Evolutionary conservation across 2,797 vertebrate species (phyloP).

Genomic region (Acanthurus leucopareius): DNA sequence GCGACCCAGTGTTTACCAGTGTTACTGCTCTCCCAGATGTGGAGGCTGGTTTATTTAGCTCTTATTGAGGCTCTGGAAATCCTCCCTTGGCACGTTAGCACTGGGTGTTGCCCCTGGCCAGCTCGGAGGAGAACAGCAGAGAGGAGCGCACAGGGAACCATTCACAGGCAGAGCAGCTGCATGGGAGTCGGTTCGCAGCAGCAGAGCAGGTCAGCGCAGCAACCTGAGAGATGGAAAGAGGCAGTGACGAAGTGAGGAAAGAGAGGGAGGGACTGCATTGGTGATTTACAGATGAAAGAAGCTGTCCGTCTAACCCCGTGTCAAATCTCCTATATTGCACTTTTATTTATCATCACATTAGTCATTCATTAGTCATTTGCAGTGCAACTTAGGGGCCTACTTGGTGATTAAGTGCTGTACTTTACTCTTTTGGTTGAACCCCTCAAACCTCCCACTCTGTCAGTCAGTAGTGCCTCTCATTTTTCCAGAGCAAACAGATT

Average conservation of each 20-base stretch:
- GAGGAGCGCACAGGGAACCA: conserved; percentile 68
- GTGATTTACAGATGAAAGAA: conserved; percentile 47
- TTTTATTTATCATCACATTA: background rate
- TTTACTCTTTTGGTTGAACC: conserved; percentile 14
- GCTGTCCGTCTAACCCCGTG: background rate
- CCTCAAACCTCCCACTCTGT: conserved; percentile 12
- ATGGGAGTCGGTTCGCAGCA: conserved; percentile 48
- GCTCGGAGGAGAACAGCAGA: conserved; percentile 54
- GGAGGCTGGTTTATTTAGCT: conserved; percentile 81
- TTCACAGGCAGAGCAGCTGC: conserved; percentile 75
- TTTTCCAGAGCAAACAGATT: conserved; percentile 10
- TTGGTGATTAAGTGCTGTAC: conserved; percentile 17
- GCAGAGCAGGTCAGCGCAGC: conserved; percentile 47
- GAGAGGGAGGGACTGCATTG: conserved; percentile 3
- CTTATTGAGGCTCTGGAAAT: conserved; percentile 82
- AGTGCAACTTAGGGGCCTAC: background rate
- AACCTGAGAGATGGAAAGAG: conserved; percentile 42
- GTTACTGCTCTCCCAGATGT: conserved; percentile 77
- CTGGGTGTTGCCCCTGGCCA: conserved; percentile 75
- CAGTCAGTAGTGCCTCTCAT: conserved; percentile 1
- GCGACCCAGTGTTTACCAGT: conserved; percentile 72
- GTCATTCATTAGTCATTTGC: background rate
- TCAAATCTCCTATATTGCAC: conserved; percentile 13
- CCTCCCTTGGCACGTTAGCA: conserved; percentile 81
- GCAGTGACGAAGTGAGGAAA: conserved; percentile 3